These are phyloP conservation scores for Podarcis raffonei DNA, from an alignment of 2,113 vertebrate species.

Conservation along the genomic window DNA sequence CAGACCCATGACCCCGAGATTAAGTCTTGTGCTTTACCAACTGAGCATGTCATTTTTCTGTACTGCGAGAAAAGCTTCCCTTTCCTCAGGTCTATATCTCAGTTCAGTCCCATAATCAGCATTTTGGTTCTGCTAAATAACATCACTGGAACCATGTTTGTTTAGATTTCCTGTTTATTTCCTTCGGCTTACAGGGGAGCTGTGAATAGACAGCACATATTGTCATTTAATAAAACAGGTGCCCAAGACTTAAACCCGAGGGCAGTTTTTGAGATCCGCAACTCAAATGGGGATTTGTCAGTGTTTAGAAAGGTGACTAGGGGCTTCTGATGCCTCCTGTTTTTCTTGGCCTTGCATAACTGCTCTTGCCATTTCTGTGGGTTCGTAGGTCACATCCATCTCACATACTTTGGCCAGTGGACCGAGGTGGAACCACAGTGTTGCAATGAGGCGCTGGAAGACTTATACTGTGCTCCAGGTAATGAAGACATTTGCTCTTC, in stretches of 20 bases:
- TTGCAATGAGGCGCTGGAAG: constrained; percentile 81
- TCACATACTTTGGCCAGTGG: constrained; percentile 98
- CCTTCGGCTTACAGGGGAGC: constrained; percentile 8
- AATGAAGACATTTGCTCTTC: constrained; percentile 7
- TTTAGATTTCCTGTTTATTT: not conserved
- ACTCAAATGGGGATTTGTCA: not conserved
- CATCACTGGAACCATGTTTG: not conserved
- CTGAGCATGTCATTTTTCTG: no score
- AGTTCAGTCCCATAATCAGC: not conserved
- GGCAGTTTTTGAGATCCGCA: not conserved
- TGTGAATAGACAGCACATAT: not conserved
- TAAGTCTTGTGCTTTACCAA: no score
- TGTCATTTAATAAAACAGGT: constrained; percentile 12
- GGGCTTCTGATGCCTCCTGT: accelerated
- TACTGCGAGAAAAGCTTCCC: not conserved
- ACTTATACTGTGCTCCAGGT: constrained; percentile 97
- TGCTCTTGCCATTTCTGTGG: constrained; percentile 1
- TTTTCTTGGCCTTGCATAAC: not conserved
- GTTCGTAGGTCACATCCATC: constrained; percentile 85
- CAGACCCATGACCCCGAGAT: no score
- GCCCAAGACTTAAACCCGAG: not conserved
- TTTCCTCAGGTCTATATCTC: not conserved
- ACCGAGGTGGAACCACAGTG: constrained; percentile 90
- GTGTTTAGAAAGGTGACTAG: not conserved
- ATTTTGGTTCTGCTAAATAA: not conserved